Base-by-base conservation (phyloP, 2,888 invertebrate species). In the Acrocera orbiculus region DNA sequence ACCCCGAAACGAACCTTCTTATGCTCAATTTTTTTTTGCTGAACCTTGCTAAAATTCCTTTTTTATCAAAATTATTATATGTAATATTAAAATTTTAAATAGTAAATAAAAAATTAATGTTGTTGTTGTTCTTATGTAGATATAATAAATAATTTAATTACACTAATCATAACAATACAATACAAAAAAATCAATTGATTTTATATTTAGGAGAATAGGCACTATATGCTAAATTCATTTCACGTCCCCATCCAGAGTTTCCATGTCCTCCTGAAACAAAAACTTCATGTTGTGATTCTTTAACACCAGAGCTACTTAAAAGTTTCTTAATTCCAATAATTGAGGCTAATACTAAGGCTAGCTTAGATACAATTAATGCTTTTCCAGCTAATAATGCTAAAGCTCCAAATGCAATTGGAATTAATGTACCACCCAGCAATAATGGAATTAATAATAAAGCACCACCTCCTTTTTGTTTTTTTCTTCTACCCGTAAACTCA, bases 301-400 rank as follows among this genome's bases (percentile, higher is more conserved):
- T 56, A 36, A 70, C 69, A 5, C 70, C 68, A 20, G 69, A 69
- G 3, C 75, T 67, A 15, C 76, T 73, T 28, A 83, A 63, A 19
- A 86, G 67, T 49, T 85, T 85, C 66, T 83, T 85, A 56, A 86
- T 63, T 4, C 83, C 85, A 44, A 85, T 80, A 47, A 85, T 83
- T 44, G 76, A 79, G 38, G 85, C 82, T 31, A 85, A 61, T 1
- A 83, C 81, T 34, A 85, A 58, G 1, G 85, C 85, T 44, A 85
- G 59, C 52, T 85, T 85, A 42, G 82, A 81, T 30, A 85, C 78
- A 46, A 85, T 83, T 42, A 85, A 59, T 26, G 85, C 85, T 57
- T 86, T 86, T 44, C 85, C 85, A 27, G 85, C 83, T 35, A 85
- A 55, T 32, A 86, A 66, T 14, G 83, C 82, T 16, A 86, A 56